phyloP scores from a whole-genome alignment of 92 coral and sea anemone genomes.

The Muricea muricata region DNA sequence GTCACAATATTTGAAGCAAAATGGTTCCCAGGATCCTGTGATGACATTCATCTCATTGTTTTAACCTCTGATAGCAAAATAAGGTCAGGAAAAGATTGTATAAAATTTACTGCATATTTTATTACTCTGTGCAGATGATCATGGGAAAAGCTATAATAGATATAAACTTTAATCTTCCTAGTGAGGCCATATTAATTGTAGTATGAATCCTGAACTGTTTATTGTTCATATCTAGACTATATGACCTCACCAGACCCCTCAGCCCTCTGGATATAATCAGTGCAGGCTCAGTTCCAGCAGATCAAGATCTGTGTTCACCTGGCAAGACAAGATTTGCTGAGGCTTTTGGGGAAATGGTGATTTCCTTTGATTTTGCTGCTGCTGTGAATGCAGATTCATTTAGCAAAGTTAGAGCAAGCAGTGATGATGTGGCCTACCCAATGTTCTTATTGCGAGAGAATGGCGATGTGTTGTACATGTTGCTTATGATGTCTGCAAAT shows the following conservation, averaged over 20 bases:
- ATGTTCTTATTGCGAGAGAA: conserved; percentile 84
- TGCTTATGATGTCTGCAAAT: conserved; percentile 61
- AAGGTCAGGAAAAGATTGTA: conserved; percentile 68
- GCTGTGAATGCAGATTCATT: conserved; percentile 43
- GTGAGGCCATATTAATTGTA: no score
- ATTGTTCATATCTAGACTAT: conserved; percentile 72
- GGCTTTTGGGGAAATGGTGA: conserved; percentile 91
- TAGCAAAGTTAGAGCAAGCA: not conserved
- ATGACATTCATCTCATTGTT: conserved; percentile 83
- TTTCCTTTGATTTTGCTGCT: conserved; percentile 97
- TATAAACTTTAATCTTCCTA: no score
- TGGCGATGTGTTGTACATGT: conserved; percentile 87
- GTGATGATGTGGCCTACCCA: conserved; percentile 67
- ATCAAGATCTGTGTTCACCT: conserved; percentile 61
- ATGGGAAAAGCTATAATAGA: no score
- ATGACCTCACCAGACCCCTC: conserved; percentile 79
- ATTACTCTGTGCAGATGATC: no score
- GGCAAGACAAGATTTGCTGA: conserved; percentile 86
- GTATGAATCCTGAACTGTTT: no score
- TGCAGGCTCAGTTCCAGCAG: conserved; percentile 61
- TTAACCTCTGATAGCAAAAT: conserved; percentile 88
- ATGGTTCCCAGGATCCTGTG: conserved; percentile 93
- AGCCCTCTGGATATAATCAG: conserved; percentile 77
- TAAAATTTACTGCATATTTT: not conserved
- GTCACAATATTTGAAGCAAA: conserved; percentile 79